A percentile compares a stretch with the other conserved stretches of the same genome.
These are phyloP conservation scores for Centropus bengalensis DNA, from an alignment of 2,113 vertebrate genomes.

Conservation along the genomic window DNA sequence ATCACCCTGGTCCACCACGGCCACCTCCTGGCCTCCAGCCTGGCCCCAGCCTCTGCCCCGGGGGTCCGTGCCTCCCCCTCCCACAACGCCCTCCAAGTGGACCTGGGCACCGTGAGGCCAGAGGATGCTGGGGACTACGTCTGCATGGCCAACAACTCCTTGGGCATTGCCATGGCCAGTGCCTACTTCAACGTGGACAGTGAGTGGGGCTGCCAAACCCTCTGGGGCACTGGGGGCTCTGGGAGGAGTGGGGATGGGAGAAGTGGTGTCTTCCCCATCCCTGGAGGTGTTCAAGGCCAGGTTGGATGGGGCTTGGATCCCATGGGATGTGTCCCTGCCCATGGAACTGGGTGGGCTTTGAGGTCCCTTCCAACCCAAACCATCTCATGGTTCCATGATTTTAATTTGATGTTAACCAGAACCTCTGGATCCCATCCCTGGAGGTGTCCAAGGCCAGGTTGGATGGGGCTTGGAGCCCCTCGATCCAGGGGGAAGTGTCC, in stretches of 20 bases:
- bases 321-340: too few species aligned
- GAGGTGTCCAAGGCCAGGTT: too few species aligned
- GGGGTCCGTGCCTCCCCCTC: not conserved
- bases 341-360: too few species aligned
- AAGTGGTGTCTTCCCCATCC: too few species aligned
- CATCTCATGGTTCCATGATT: too few species aligned
- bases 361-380: too few species aligned
- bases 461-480: too few species aligned
- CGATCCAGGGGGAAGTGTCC: too few species aligned
- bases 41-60: accelerated
- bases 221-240: not conserved
- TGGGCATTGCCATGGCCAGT: conserved; percentile 59
- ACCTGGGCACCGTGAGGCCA: not conserved
- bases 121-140: conserved; percentile 54
- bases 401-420: too few species aligned
- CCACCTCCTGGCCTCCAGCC: conserved; percentile 63
- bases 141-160: conserved; percentile 65
- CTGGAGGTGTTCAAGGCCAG: too few species aligned
- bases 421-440: too few species aligned
- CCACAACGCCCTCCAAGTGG: conserved; percentile 67
- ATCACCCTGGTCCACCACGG: conserved; percentile 54
- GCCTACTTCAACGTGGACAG: conserved; percentile 46
- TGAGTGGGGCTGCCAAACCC: not conserved
- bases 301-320: too few species aligned
- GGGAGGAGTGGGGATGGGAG: not conserved